phyloP scores from a whole-genome alignment of 2,113 vertebrate genomes.

The Tragelaphus scriptus region DNA sequence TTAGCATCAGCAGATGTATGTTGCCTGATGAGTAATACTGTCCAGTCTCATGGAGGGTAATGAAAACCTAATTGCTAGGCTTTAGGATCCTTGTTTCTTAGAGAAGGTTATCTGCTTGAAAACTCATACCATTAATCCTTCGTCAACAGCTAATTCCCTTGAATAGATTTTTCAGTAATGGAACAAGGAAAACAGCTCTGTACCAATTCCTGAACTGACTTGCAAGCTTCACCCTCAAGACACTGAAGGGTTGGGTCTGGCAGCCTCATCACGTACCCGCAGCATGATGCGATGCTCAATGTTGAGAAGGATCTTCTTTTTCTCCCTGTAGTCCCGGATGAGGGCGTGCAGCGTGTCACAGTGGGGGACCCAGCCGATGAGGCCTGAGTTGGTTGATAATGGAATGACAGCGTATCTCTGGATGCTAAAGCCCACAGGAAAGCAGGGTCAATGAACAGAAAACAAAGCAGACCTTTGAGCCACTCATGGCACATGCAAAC shows the following conservation, averaged over 20 bases:
- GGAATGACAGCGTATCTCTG: conserved; percentile 98
- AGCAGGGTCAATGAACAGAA: neutral
- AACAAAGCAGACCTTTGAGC: neutral
- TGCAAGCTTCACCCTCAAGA: neutral
- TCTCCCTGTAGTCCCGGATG: conserved; percentile 98
- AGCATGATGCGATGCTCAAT: conserved; percentile 99
- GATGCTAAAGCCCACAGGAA: conserved; percentile 82
- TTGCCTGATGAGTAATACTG: neutral
- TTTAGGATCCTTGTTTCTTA: neutral
- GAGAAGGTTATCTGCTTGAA: neutral
- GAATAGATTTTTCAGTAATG: neutral
- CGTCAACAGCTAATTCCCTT: neutral
- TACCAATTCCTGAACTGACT: neutral
- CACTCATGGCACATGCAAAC: neutral
- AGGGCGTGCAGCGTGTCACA: conserved; percentile 97
- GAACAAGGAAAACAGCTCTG: neutral
- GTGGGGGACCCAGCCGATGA: conserved; percentile 99
- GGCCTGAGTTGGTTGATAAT: conserved; percentile 96
- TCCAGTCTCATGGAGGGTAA: neutral
- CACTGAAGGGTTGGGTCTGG: rapidly evolving
- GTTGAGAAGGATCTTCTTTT: conserved; percentile 99
- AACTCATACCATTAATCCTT: neutral
- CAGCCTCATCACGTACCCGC: conserved; percentile 79
- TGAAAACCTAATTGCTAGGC: neutral
- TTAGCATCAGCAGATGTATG: neutral